phyloP scores from a whole-genome alignment of 2,113 vertebrate species.

The Speoplatyrhinus poulsoni region DNA sequence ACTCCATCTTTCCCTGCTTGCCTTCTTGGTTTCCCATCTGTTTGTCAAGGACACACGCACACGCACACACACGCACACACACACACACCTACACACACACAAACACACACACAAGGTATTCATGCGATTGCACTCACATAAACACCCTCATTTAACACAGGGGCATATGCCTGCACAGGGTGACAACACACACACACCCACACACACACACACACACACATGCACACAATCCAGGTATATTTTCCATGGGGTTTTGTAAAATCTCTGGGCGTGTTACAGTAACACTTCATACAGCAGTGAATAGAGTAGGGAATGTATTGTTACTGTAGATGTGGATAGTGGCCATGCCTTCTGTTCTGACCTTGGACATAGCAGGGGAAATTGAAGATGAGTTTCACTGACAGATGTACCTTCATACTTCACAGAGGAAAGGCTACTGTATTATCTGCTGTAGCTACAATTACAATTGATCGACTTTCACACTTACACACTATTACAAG shows the following conservation, averaged over 20 bases:
- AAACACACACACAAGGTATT: background rate
- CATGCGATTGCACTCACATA: too few species aligned
- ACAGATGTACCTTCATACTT: constrained; percentile 3
- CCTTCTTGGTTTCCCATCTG: background rate
- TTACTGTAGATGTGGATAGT: constrained; percentile 10
- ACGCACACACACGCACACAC: background rate
- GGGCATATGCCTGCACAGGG: too few species aligned
- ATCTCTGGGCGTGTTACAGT: constrained; percentile 12
- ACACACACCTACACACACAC: background rate
- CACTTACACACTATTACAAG: too few species aligned
- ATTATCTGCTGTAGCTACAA: background rate
- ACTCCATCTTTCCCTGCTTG: background rate
- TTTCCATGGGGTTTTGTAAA: too few species aligned
- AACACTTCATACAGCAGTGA: constrained; percentile 23
- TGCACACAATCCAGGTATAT: too few species aligned
- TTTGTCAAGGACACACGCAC: background rate
- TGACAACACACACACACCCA: too few species aligned
- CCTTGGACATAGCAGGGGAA: constrained; percentile 11
- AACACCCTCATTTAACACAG: too few species aligned
- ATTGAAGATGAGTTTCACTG: background rate
- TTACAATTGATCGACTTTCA: too few species aligned
- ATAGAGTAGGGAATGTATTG: constrained; percentile 21
- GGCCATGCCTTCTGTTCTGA: constrained; percentile 13
- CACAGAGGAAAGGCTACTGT: background rate
- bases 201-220: too few species aligned